Evolutionary conservation across 2,888 invertebrate genomes (phyloP), one percentile per base, ranked within the genome.

Genomic region (Subacronicta megacephala): DNA sequence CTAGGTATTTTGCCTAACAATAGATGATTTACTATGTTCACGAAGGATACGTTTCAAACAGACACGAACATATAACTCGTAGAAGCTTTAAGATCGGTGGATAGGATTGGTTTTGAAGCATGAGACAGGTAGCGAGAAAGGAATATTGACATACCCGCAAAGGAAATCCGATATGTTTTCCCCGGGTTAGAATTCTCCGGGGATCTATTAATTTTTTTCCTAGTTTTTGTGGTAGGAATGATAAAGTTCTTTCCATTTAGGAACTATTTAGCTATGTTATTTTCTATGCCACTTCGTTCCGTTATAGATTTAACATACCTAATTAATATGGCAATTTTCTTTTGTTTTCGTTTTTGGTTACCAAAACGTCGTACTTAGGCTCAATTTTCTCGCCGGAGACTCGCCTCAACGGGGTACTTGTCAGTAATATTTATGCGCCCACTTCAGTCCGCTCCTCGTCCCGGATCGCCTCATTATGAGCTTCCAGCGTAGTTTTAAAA

Each of bases 401-500:
- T 75, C 67, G 78, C 68, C 76, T 79, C 80, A 82, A 81, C 81
- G 79, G 77, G 76, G 76, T 77, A 73, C 77, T 77, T 80, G 77
- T 77, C 76, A 79, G 80, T 81, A 82, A 82, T 85, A 88, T 87
- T 87, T 83, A 84, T 85, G 78, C 72, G 78, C 72, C 80, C 79
- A 84, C 85, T 85, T 76, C 74, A 80, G 75, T 45, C 71, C 75
- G 74, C 81, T 80, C 64, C 77, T 78, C 70, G 78, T 73, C 80
- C 82, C 74, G 67, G 69, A 82, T 78, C 69, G 80, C 77, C 81
- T 89, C 86, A 84, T 90, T 88, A 86, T 84, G 81, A 85, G 82
- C 82, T 85, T 87, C 86, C 85, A 85, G 75, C 81, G 79, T 77
- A 79, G 78, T 86, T 87, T 86, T 82, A 82, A 84, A 84, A 78